A percentile compares a stretch with the other conserved stretches of the same genome.
Evolutionary conservation across 2,888 invertebrate species (phyloP).

Genomic region (Incurvaria masculella): DNA sequence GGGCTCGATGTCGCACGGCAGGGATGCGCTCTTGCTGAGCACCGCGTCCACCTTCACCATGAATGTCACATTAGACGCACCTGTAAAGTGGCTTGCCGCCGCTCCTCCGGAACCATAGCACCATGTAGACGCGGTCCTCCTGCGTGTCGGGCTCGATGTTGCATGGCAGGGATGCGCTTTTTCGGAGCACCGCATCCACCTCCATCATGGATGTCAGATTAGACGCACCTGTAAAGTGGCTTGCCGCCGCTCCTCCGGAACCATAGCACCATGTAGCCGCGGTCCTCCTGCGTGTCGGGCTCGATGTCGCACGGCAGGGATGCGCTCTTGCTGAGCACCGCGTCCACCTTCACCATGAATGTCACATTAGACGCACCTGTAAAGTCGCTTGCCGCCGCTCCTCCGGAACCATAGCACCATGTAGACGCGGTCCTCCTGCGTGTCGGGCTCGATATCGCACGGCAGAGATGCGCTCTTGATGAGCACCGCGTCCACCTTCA

Average conservation of each 20-base stretch:
- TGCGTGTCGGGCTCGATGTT: slow-evolving; percentile 81
- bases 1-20: slow-evolving; percentile 89
- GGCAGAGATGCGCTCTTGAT: slow-evolving; percentile 82
- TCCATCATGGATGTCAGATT: slow-evolving; percentile 51
- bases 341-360: slow-evolving; percentile 68
- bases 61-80: too few relatives aligned
- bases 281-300: slow-evolving; percentile 76
- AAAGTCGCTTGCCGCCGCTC: slow-evolving; percentile 82
- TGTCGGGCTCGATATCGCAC: slow-evolving; percentile 84
- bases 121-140: slow-evolving; percentile 88
- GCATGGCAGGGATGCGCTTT: slow-evolving; percentile 82
- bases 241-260: slow-evolving; percentile 83
- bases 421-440: slow-evolving; percentile 81
- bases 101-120: slow-evolving; percentile 86
- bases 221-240: slow-evolving; percentile 86
- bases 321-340: slow-evolving; percentile 80
- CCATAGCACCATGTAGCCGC: slow-evolving; percentile 92
- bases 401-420: slow-evolving; percentile 93
- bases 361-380: slow-evolving; percentile 84
- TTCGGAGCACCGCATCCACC: slow-evolving; percentile 81
- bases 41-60: slow-evolving; percentile 74
- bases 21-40: slow-evolving; percentile 75
- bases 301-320: slow-evolving; percentile 88
- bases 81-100: slow-evolving; percentile 88
- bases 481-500: slow-evolving; percentile 76